These are phyloP conservation scores for Ovibos moschatus DNA, from an alignment of 2,113 vertebrate genomes.

Conservation along the genomic window DNA sequence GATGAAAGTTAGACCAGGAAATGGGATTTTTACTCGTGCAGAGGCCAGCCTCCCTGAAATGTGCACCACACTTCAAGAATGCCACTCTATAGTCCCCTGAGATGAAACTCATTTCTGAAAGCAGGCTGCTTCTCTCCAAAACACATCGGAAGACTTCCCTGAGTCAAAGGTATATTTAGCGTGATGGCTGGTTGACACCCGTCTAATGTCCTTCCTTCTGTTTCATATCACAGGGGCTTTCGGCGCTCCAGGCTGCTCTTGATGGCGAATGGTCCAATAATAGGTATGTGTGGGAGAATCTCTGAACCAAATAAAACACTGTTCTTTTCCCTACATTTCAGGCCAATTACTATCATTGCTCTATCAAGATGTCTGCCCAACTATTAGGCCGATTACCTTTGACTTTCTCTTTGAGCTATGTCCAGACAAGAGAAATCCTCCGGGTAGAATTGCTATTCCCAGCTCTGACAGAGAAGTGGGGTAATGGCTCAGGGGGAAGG, in stretches of 20 bases:
- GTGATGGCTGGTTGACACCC: constrained; percentile 58
- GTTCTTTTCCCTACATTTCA: constrained; percentile 74
- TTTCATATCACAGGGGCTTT: constrained; percentile 55
- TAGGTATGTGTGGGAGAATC: constrained; percentile 63
- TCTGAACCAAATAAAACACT: constrained; percentile 75
- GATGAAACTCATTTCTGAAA: constrained; percentile 54
- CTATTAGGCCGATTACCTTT: constrained; percentile 78
- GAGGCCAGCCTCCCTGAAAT: neutral
- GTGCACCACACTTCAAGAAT: neutral
- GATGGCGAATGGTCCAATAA: constrained; percentile 68
- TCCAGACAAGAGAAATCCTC: constrained; percentile 42
- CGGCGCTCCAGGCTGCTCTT: constrained; percentile 43
- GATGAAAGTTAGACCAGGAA: neutral
- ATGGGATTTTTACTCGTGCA: neutral
- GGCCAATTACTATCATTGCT: constrained; percentile 83
- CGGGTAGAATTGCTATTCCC: constrained; percentile 24
- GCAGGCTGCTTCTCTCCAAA: constrained; percentile 57
- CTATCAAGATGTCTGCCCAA: constrained; percentile 74
- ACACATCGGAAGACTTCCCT: constrained; percentile 36
- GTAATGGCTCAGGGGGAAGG: neutral
- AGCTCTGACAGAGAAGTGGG: neutral
- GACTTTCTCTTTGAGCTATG: constrained; percentile 67
- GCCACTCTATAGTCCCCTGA: neutral
- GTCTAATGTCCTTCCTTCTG: constrained; percentile 60
- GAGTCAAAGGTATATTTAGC: constrained; percentile 66